phyloP scores from a whole-genome alignment of 2,888 invertebrate genomes.

The Gisinianus flammeolus region DNA sequence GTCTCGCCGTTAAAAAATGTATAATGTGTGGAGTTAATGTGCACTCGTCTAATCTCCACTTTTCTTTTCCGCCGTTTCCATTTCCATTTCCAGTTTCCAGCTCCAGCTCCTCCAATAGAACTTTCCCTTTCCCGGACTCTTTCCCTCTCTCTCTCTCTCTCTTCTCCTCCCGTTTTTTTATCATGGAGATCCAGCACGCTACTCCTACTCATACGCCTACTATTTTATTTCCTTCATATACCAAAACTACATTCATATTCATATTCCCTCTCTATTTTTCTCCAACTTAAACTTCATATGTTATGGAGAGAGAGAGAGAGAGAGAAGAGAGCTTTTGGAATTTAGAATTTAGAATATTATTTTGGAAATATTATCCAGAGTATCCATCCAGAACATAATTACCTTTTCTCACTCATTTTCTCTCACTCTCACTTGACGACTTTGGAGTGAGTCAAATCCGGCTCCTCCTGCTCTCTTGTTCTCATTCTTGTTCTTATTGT shows the following conservation, averaged over 20 bases:
- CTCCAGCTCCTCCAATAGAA: too few relatives aligned
- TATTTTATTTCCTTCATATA: not conserved
- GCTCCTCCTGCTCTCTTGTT: not conserved
- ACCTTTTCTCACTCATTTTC: not conserved
- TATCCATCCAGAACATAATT: not conserved
- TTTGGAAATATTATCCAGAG: too few relatives aligned
- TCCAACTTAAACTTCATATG: not conserved
- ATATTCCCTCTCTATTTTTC: not conserved
- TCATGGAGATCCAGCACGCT: not conserved
- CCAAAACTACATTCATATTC: not conserved
- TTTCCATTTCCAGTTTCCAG: too few relatives aligned
- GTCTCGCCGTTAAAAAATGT: constrained; percentile 8
- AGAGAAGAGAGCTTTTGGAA: too few relatives aligned
- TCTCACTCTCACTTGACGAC: not conserved
- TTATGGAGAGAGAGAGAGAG: too few relatives aligned
- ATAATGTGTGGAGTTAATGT: constrained; percentile 14
- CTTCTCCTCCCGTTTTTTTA: too few relatives aligned
- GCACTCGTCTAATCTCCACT: constrained; percentile 11
- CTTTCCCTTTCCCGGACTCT: too few relatives aligned
- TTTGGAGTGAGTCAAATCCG: too few relatives aligned
- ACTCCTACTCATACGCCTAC: too few relatives aligned
- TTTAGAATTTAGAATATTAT: too few relatives aligned
- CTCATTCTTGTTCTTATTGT: not conserved
- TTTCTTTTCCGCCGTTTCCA: not conserved
- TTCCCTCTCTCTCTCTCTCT: not conserved